Base-by-base conservation (phyloP, 2,797 vertebrate species). In the Callimico goeldii region DNA sequence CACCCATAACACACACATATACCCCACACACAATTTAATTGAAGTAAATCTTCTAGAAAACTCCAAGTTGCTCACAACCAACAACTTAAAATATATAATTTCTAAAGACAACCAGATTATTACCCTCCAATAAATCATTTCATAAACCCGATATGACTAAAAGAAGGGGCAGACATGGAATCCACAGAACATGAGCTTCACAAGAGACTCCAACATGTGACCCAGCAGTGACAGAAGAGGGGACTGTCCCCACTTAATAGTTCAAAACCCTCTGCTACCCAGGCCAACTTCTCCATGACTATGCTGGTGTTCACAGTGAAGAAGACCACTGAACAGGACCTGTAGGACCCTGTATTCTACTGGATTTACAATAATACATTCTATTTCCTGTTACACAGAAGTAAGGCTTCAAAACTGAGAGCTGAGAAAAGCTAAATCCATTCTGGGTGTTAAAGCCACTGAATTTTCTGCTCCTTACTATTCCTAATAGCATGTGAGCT, bases 321-420 rank as follows among this genome's bases (percentile, higher is more conserved):
- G 6, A 57, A 77, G 58, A 9, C 80, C 75, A 48, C 24, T n/a
- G 30, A n/a, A 15, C n/a, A 8, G 41, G 89, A 48, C 55, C 39
- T 84, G 10, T 46, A 94, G 50, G n/a, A 48, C 48, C 22, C 55
- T 80, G 12, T 48, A 12, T 67, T 86, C 84, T 76, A 70, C 6
- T 67, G 79, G 5, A 75, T 93, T 91, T 81, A 90, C 80, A 72
- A 61, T 88, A 96, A 82, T 17, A 84, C 20, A 15, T 64, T 61
- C 0, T 52, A 46, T 81, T 91, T 95, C 64, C 89, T 91, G 24
- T 64, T 73, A 88, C 17, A 79, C 80, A 96, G 92, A 93, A 97
- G 89, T 85, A 91, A 90, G 61, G 2, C 83, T 91, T 97, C 57
- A 77, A 91, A 84, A 52, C 41, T 43, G 41, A 90, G 22, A 97